Conservation (phyloP, 2,797 vertebrate species). For the Dromococcyx pavoninus region DNA sequence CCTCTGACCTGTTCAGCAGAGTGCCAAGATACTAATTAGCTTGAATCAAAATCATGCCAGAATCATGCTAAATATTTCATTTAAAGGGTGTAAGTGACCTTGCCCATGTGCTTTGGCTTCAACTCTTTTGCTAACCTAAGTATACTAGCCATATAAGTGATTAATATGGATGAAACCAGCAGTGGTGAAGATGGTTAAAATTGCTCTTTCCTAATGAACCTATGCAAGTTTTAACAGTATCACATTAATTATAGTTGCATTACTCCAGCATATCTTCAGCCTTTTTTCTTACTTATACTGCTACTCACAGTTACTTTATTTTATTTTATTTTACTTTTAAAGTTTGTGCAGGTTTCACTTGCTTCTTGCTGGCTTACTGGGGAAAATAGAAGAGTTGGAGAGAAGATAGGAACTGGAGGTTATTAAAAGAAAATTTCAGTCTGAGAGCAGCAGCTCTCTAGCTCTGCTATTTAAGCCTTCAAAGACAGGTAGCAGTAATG, state of each 20-base stretch:
- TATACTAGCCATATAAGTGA: not conserved
- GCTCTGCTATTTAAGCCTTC: slow-evolving; percentile 2
- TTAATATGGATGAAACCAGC: not conserved
- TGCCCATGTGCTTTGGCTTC: not conserved
- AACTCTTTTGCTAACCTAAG: not conserved
- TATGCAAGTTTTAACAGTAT: not conserved
- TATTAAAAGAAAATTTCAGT: not conserved
- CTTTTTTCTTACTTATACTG: not conserved
- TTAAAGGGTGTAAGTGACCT: not conserved
- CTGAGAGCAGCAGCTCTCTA: not conserved
- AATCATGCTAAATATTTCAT: not conserved
- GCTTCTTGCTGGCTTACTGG: not conserved
- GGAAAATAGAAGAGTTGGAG: not conserved
- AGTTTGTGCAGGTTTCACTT: not conserved
- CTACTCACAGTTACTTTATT: not conserved
- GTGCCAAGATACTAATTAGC: not conserved
- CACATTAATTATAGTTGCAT: not conserved
- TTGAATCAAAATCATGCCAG: not conserved
- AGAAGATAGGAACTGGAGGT: not conserved
- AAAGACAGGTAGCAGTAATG: slow-evolving; percentile 20
- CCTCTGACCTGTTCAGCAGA: not conserved
- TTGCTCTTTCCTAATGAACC: not conserved
- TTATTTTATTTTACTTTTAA: not conserved
- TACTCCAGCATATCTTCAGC: not conserved
- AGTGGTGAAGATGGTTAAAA: not conserved